phyloP scores from a whole-genome alignment of 2,113 vertebrate species.

The Lichenostomus cassidix region DNA sequence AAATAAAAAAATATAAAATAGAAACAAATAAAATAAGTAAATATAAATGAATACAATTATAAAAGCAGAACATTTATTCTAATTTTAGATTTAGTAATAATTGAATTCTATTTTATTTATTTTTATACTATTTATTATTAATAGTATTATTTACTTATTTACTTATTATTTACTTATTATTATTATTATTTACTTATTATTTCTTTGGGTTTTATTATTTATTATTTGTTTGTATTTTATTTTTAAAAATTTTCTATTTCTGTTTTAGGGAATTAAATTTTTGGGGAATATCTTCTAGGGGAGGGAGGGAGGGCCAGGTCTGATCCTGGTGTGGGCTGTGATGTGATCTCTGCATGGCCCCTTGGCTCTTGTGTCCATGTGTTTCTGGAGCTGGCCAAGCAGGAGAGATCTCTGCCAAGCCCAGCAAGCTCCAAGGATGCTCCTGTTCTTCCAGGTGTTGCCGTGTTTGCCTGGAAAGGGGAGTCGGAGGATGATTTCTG shows the following conservation, averaged over 20 bases:
- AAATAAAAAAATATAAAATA: background rate
- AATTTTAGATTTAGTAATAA: background rate
- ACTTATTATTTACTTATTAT: background rate
- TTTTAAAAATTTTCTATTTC: background rate
- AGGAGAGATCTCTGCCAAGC: background rate
- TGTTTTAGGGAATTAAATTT: background rate
- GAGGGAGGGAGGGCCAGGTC: background rate
- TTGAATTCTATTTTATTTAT: background rate
- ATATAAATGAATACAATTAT: background rate
- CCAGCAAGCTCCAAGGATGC: background rate
- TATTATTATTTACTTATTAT: background rate
- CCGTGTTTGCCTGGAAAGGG: constrained; percentile 98
- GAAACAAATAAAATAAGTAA: background rate
- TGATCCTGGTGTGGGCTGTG: background rate
- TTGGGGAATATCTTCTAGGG: background rate
- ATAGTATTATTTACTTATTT: background rate
- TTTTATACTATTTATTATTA: background rate
- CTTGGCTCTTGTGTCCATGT: background rate
- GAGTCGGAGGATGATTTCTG: constrained; percentile 99
- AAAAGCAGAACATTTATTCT: background rate
- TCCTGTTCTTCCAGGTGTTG: constrained; percentile 80
- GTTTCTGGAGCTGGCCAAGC: background rate
- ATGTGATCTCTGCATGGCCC: background rate
- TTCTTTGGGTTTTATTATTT: background rate
- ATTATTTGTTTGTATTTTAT: background rate